Conservation (phyloP, 2,888 invertebrate species). For the Plagodis pulveraria region DNA sequence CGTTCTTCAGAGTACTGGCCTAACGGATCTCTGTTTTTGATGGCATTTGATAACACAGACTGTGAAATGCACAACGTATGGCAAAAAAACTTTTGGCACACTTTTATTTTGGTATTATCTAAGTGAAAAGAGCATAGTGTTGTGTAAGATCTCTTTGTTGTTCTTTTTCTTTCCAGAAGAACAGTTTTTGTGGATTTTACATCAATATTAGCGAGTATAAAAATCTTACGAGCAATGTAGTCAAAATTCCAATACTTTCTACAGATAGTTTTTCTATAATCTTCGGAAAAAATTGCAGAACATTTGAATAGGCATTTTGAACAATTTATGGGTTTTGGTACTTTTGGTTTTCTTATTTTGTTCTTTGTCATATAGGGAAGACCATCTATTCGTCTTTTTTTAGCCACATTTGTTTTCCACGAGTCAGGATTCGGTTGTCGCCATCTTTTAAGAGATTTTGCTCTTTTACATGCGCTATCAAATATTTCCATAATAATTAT, state of each 20-base stretch:
- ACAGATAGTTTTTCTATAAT: neutral
- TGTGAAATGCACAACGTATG: neutral
- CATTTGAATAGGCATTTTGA: neutral
- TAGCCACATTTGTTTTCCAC: too few species aligned
- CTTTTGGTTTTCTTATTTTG: neutral
- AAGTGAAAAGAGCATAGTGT: neutral
- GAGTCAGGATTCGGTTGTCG: too few species aligned
- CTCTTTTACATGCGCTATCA: too few species aligned
- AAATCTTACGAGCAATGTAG: neutral
- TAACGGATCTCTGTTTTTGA: neutral
- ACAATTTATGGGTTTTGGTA: neutral
- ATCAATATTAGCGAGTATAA: neutral
- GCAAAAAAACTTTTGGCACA: constrained; percentile 1
- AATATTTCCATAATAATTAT: too few species aligned
- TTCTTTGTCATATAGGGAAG: neutral
- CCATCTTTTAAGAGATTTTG: too few species aligned
- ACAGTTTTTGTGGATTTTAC: neutral
- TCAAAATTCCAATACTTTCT: constrained; percentile 1
- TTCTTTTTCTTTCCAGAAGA: neutral
- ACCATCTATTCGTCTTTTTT: neutral
- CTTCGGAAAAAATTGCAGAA: neutral
- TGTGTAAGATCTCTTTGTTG: neutral
- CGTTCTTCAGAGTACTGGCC: neutral
- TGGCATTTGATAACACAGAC: neutral
- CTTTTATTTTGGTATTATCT: neutral